phyloP scores from a whole-genome alignment of 2,797 vertebrate species.

The Corythornis leucogaster region DNA sequence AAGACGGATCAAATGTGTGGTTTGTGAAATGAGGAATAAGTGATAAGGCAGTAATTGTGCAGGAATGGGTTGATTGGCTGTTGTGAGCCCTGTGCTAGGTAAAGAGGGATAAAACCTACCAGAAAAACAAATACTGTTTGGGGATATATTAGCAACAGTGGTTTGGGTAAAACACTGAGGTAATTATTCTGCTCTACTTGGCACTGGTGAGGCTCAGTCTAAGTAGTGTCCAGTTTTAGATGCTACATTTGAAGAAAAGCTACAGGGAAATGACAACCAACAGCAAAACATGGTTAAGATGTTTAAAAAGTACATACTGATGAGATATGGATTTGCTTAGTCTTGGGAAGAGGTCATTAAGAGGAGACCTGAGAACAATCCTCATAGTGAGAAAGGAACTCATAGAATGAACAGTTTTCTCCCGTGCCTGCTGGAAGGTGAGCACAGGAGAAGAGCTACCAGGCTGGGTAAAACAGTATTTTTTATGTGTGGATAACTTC shows the following conservation, averaged over 20 bases:
- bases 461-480: neutral
- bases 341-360: neutral
- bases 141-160: neutral
- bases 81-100: neutral
- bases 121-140: neutral
- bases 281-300: neutral
- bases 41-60: neutral
- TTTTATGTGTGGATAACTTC: neutral
- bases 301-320: neutral
- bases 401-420: neutral
- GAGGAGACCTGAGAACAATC: neutral
- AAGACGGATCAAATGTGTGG: neutral
- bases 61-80: neutral
- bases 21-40: constrained; percentile 1
- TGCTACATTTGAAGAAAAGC: neutral
- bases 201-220: neutral
- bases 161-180: neutral
- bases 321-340: neutral
- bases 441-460: neutral
- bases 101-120: neutral
- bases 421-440: neutral
- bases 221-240: neutral
- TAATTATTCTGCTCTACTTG: constrained; percentile 54
- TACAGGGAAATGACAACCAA: neutral
- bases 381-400: neutral